Evolutionary conservation across 2,888 invertebrate species (phyloP), one percentile per base, ranked within the genome.

Genomic region (Orchesellides sinensis): DNA sequence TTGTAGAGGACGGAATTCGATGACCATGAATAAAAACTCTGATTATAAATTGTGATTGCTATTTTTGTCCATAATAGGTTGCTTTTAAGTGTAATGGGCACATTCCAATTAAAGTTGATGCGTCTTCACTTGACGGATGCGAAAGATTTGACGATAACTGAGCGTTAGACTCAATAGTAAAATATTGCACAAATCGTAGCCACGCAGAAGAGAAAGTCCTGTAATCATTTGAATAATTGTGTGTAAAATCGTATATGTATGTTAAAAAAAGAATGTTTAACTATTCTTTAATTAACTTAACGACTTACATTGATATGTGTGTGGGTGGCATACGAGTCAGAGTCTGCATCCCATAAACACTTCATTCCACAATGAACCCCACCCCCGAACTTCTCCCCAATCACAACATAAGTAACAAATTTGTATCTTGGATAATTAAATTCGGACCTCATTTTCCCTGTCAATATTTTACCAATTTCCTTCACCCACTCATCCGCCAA

Each of bases 361-460:
- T 87, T 84, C 86, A 87, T 86, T 14, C 86, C 87, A 25, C 77
- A 65, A 70, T 87, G 86, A 59, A 87, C 84, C 45, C 87, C 87
- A 12, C 86, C 86, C 4, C 87, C 87, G 35, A 86, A 84, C 27
- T 87, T 85, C 52, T 87, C 87, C 32, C 87, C 87, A 0, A 87
- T 29, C 8, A 84, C 80, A 8, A 87, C 85, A 23, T 70, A 72
- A 12, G 83, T 45, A n/a, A 86, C 73, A 27, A 87, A 66, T 65
- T 87, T 87, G 79, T 87, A 87, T 52, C 87, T 73, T 14, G 86
- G 87, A 52, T 85, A 87, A 59, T 85, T 85, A 54, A 87, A 78
- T 23, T 84, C 74, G 2, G 74, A 32, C 61, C 78, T 80, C 27
- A 87, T 84, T 52, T 80, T 68, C 8, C 66, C 65, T 21, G 72